phyloP scores from a whole-genome alignment of 2,113 vertebrate species.

The Perca flavescens region DNA sequence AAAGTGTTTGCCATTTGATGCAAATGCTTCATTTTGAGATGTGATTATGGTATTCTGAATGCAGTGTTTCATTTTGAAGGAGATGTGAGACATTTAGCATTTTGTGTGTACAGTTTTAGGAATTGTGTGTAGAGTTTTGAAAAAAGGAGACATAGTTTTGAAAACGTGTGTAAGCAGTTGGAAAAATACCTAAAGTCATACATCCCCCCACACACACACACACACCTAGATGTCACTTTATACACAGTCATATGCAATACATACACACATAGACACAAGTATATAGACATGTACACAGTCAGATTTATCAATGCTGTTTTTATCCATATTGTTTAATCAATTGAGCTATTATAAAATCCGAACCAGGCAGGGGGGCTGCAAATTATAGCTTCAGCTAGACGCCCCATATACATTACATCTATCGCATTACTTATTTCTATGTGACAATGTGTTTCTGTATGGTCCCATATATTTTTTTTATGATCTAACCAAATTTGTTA shows the following conservation, averaged over 20 bases:
- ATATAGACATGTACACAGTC: background rate
- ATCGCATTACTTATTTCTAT: background rate
- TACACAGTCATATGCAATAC: background rate
- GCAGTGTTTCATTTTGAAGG: too few relatives aligned
- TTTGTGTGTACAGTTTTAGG: too few relatives aligned
- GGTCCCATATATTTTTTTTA: background rate
- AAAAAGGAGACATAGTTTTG: too few relatives aligned
- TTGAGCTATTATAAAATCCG: background rate
- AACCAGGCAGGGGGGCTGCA: background rate
- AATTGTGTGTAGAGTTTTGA: too few relatives aligned
- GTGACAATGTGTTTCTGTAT: background rate
- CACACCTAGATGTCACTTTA: too few relatives aligned
- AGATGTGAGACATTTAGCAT: too few relatives aligned
- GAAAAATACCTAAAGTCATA: too few relatives aligned
- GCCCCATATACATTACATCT: background rate
- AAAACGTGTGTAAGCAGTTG: too few relatives aligned
- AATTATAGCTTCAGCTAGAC: background rate
- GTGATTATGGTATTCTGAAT: too few relatives aligned
- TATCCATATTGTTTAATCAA: background rate
- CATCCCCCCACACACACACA: background rate
- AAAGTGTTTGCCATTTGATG: too few relatives aligned
- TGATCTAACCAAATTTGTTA: background rate
- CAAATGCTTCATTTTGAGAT: too few relatives aligned
- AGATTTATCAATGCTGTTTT: background rate
- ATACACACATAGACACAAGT: background rate